These are phyloP conservation scores for Orchesellides sinensis DNA, from an alignment of 2,888 invertebrate species.

Conservation along the genomic window DNA sequence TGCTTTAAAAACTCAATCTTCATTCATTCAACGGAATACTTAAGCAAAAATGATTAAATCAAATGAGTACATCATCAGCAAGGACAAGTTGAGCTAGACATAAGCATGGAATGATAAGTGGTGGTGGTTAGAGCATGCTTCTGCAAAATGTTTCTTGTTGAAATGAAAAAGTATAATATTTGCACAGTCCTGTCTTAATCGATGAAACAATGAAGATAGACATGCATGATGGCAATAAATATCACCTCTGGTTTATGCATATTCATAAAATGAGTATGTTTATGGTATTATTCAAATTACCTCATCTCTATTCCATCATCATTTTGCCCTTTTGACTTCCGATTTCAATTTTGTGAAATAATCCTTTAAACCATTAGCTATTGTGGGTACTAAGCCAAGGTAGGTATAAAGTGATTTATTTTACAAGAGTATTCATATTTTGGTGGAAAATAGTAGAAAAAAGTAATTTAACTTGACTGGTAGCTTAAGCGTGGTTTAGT, in stretches of 20 bases:
- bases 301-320: conserved; percentile 13
- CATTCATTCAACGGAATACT: conserved; percentile 33
- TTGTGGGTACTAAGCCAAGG: background rate
- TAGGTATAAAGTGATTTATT: background rate
- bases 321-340: conserved; percentile 38
- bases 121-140: too few species aligned
- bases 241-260: too few species aligned
- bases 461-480: background rate
- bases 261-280: background rate
- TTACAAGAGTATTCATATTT: background rate
- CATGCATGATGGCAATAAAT: too few species aligned
- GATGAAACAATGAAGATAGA: too few species aligned
- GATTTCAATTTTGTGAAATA: conserved; percentile 24
- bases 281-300: conserved; percentile 5
- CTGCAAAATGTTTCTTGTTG: too few species aligned
- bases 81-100: too few species aligned
- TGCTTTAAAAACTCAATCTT: conserved; percentile 52
- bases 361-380: background rate
- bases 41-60: conserved; percentile 11
- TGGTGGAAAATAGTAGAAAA: background rate
- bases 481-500: background rate
- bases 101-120: too few species aligned
- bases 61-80: too few species aligned
- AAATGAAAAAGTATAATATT: too few species aligned
- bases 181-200: too few species aligned